phyloP scores from a whole-genome alignment of 1,140 invertebrate genomes.

The Chironomus tepperi region DNA sequence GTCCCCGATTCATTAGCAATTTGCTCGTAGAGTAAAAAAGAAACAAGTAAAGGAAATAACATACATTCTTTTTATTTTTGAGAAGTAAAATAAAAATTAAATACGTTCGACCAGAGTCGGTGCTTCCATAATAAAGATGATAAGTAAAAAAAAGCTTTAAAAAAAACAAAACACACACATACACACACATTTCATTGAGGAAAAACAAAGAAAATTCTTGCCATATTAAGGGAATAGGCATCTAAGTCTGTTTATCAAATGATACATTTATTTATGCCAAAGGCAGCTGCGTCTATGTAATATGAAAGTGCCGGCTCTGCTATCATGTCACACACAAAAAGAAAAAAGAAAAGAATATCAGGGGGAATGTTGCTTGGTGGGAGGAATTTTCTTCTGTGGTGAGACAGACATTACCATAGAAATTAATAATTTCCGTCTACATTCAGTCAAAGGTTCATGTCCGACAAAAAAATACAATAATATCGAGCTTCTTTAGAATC shows the following conservation, averaged over 20 bases:
- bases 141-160: constrained; percentile 18
- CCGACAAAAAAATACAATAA: no score
- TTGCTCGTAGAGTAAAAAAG: constrained; percentile 17
- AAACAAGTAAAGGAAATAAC: background rate
- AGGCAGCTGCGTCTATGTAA: constrained; percentile 7
- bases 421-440: no score
- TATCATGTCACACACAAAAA: constrained; percentile 8
- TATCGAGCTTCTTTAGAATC: no score
- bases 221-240: background rate
- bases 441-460: no score
- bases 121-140: background rate
- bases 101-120: constrained; percentile 4
- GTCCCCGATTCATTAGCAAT: constrained; percentile 22
- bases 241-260: background rate
- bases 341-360: background rate
- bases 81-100: background rate
- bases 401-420: no score
- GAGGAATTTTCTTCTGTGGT: no score
- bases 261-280: background rate
- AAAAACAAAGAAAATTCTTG: background rate
- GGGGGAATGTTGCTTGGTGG: no score
- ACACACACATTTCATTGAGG: background rate
- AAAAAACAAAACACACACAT: background rate
- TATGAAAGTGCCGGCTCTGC: background rate
- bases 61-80: background rate